Evolutionary conservation across 1,140 invertebrate genomes (phyloP), one percentile per base, ranked within the genome.

Genomic region (Meloidogyne floridensis): DNA sequence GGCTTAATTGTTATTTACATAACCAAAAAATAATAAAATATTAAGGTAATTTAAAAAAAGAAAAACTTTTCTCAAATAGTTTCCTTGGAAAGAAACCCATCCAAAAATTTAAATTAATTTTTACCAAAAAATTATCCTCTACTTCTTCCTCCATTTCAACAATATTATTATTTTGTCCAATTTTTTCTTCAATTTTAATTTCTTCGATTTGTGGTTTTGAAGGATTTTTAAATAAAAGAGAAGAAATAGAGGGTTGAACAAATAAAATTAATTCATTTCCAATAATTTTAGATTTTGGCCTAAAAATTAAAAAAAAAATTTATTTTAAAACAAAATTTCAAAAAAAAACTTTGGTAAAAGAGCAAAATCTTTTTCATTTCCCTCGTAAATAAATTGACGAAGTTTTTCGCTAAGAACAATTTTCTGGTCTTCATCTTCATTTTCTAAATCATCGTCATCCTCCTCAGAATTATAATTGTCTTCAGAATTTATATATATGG

Each of bases 181-280:
- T 20, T 0, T 73, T 20, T 73, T 20, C 32, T 73, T 42, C 51
- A 18, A 18, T 18, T 8, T 42, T 53, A 18, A 47, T 18, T 73
- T 47, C 42, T 42, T 47, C 72, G n/a, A 47, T 73, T 73, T 73
- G 42, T 73, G 72, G 51, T 47, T 73, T 10, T 73, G 51, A 47
- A 18, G 18, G 2, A 47, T 43, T 73, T 51, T 43, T 32, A 0
- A 73, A 15, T 7, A 53, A 42, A 71, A 18, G 69, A 53, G 42
- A 73, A 73, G 42, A 53, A 73, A 47, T 4, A 10, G 72, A 73
- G 9, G 51, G 51, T 73, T 73, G 72, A 73, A 73, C 42, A 73
- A 47, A 43, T 43, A 47, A 47, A 47, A 47, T 13, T 47, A 73
- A 73, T 73, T 73, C 51, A 53, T 73, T 73, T 15, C 72, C 72